Evolutionary conservation across 2,888 invertebrate species (phyloP).

Genomic region (Euzophera pinguis): DNA sequence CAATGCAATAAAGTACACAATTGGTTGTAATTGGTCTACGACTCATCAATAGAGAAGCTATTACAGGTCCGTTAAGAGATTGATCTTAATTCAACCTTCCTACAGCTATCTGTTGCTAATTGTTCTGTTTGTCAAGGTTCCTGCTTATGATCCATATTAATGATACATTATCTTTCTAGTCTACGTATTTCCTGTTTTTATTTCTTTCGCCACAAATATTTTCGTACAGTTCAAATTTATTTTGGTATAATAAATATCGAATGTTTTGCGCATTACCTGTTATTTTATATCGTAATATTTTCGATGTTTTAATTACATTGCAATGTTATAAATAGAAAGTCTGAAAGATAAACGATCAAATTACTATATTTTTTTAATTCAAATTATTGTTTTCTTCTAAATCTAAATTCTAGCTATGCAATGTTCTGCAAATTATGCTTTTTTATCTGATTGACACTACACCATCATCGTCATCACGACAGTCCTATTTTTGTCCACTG

Average conservation of each 20-base stretch:
- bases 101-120: conserved; percentile 29
- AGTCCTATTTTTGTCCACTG: no score
- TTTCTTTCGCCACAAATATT: neutral
- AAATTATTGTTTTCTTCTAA: no score
- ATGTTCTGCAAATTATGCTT: no score
- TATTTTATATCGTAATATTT: no score
- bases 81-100: conserved; percentile 24
- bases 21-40: conserved; percentile 6
- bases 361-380: no score
- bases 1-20: conserved; percentile 13
- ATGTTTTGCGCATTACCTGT: no score
- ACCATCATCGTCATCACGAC: no score
- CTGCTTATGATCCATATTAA: neutral
- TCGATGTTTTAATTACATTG: no score
- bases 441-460: no score
- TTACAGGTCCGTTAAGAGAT: conserved; percentile 20
- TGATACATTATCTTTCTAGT: neutral
- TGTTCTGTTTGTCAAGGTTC: conserved; percentile 25
- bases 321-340: no score
- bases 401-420: no score
- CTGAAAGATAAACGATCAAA: no score
- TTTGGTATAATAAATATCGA: neutral
- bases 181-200: neutral
- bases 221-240: neutral
- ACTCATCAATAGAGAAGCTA: conserved; percentile 17